Evolutionary conservation across 2,113 vertebrate species (phyloP).

Genomic region (Xenotilapia leptura): DNA sequence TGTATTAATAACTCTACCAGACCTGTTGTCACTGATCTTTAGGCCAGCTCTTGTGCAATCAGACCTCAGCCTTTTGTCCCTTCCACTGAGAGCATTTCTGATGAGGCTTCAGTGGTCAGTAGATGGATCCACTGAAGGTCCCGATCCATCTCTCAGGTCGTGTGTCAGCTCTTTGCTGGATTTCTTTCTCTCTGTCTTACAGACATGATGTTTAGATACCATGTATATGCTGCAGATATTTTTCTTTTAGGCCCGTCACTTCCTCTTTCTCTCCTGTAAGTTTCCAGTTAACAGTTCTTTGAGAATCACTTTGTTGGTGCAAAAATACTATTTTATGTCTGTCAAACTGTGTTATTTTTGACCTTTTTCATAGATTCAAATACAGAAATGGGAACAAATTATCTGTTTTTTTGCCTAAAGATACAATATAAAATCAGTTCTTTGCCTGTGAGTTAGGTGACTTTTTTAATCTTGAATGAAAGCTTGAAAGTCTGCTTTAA

Average conservation of each 20-base stretch:
- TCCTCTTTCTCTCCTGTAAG: background rate
- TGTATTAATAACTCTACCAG: background rate
- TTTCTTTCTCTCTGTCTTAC: background rate
- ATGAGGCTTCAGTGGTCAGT: background rate
- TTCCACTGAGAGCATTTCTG: background rate
- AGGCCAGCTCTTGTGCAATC: background rate
- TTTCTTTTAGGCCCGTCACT: background rate
- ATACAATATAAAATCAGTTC: background rate
- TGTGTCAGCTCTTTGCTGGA: background rate
- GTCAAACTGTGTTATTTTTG: background rate
- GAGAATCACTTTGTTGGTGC: background rate
- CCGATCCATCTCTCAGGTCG: background rate
- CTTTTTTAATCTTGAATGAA: background rate
- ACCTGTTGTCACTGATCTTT: background rate
- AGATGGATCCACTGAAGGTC: background rate
- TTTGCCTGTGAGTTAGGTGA: background rate
- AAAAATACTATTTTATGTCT: background rate
- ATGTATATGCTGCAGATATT: background rate
- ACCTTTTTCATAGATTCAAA: background rate
- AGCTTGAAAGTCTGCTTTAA: background rate
- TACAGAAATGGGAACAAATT: background rate
- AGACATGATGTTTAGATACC: background rate
- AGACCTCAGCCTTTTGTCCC: background rate
- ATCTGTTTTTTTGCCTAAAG: background rate
- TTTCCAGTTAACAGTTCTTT: background rate